Evolutionary conservation across 2,113 vertebrate species (phyloP).

Genomic region (Bubo bubo): DNA sequence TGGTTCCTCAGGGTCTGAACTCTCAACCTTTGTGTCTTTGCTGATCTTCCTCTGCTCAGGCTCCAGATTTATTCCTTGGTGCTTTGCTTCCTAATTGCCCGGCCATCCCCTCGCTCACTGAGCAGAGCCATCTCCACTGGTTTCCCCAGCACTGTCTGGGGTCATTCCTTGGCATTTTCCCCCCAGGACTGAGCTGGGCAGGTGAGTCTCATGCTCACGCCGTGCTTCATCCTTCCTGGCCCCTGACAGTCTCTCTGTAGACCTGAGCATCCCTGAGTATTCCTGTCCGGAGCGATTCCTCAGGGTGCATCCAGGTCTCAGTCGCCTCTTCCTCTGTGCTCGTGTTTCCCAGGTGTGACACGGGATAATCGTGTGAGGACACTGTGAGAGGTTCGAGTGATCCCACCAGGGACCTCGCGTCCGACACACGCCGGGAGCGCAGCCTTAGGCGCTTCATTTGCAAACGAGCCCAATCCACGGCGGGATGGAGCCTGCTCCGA

Average conservation of each 20-base stretch:
- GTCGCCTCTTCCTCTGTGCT: neutral
- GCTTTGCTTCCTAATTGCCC: neutral
- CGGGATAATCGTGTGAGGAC: neutral
- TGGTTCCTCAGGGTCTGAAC: neutral
- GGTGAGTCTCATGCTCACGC: neutral
- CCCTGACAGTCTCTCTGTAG: neutral
- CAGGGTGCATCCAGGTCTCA: rapidly evolving
- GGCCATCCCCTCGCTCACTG: neutral
- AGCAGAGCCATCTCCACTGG: neutral
- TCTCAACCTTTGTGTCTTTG: neutral
- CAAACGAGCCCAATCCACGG: rapidly evolving
- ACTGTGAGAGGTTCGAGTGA: rapidly evolving
- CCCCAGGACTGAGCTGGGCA: neutral
- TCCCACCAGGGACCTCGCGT: neutral
- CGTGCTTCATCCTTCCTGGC: neutral
- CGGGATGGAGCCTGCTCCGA: neutral
- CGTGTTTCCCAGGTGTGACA: rapidly evolving
- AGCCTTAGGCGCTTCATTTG: rapidly evolving
- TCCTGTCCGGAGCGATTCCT: neutral
- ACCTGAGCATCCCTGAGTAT: neutral
- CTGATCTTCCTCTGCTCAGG: neutral
- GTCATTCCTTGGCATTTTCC: neutral
- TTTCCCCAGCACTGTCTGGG: neutral
- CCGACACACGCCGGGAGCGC: rapidly evolving
- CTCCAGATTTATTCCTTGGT: neutral